Evolutionary conservation across 2,113 vertebrate genomes (phyloP).

Genomic region (Leptobrachium leishanense): DNA sequence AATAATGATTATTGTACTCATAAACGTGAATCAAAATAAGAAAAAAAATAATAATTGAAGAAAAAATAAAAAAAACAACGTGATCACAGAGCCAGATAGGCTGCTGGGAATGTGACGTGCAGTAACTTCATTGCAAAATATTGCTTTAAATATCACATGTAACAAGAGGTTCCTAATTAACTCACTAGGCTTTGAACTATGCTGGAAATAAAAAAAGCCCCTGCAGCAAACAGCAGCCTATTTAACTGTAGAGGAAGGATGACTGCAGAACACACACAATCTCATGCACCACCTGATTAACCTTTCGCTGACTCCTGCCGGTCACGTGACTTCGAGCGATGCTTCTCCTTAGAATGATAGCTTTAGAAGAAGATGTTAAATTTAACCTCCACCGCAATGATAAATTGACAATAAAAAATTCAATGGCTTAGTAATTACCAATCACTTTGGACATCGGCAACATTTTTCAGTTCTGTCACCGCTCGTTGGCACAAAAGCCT

Average conservation of each 20-base stretch:
- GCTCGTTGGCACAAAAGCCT: conserved; percentile 88
- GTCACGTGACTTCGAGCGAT: conserved; percentile 76
- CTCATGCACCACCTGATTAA: conserved; percentile 92
- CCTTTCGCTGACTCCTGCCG: conserved; percentile 87
- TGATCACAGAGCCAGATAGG: not conserved
- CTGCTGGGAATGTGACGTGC: no score
- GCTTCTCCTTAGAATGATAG: conserved; percentile 82
- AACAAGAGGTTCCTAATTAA: conserved; percentile 45
- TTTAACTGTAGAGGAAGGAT: conserved; percentile 57
- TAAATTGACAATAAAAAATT: conserved; percentile 99
- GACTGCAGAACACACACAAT: conserved; percentile 81
- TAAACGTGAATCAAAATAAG: not conserved
- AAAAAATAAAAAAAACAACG: not conserved
- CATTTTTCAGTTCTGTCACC: conserved; percentile 98
- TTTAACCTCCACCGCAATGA: conserved; percentile 96
- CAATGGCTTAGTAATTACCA: conserved; percentile 99
- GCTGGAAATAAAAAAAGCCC: conserved; percentile 55
- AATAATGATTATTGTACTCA: not conserved
- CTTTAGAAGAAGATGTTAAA: conserved; percentile 92
- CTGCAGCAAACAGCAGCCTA: conserved; percentile 51
- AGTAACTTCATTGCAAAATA: not conserved
- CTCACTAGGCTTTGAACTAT: conserved; percentile 57
- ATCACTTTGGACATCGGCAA: conserved; percentile 94
- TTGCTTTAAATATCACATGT: not conserved
- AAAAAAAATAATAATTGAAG: not conserved